Base-by-base conservation (phyloP, 2,888 invertebrate species). In the Lepidocyrtinus sp. region DNA sequence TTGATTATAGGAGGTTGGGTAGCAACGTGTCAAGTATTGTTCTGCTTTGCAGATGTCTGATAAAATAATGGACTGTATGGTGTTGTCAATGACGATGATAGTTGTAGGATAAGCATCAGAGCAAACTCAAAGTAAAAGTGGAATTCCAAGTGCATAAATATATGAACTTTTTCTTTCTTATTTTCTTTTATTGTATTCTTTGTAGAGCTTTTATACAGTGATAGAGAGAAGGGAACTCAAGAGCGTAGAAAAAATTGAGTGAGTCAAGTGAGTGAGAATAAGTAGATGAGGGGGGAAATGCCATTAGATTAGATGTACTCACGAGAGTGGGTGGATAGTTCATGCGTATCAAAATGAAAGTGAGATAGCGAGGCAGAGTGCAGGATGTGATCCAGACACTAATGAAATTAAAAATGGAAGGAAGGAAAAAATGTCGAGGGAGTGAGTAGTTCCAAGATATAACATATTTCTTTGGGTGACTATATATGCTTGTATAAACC, bases 321-420 rank as follows among this genome's bases (percentile, higher is more conserved):
- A 80, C 76, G 82, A 79, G 82, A 82, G 74, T 79, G n/a, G n/a
- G n/a, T n/a, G 82, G 79, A 79, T 80, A 84, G 85, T 84, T 84
- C 82, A 84, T 82, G 84, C 83, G 85, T 84, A 84, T 83, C 81
- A 80, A 85, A 85, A 83, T 82, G 82, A 83, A 83, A 81, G 84
- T 73, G 79, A 78, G 82, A 81, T 81, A 36, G 12, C 5, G 36
- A 36, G 36, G 5, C 5, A 36, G 36, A 82, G 80, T 83, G 82
- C 77, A 81, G 81, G 82, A 84, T 82, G 82, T 82, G 83, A 83
- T 83, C 83, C 76, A 82, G 85, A 82, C 83, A 83, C 84, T 85
- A 85, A 85, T 85, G 85, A 85, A 85, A 85, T 85, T 85, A 85
- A 85, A 85, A 85, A 84, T 85, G 84, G 83, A 84, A 82, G 75